Conservation (phyloP, 2,113 vertebrate genomes). For the Chionodraco myersi region DNA sequence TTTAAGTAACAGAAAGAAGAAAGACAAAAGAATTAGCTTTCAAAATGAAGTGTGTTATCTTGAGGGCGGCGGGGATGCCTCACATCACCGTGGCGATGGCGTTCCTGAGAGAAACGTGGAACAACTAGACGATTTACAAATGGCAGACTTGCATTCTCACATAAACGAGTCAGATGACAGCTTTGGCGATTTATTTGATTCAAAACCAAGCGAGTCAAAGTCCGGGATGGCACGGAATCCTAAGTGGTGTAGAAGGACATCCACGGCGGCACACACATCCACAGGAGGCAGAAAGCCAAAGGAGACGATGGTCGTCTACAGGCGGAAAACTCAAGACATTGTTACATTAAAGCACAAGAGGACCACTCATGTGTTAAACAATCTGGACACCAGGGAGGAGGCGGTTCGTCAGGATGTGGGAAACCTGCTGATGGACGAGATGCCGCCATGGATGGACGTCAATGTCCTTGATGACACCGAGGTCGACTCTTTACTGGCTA, state of each 20-base stretch:
- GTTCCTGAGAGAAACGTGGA: neutral
- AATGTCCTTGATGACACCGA: slow-evolving; percentile 16
- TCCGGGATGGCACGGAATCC: slow-evolving; percentile 2
- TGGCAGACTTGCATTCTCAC: neutral
- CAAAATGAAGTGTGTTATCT: neutral
- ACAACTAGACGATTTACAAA: neutral
- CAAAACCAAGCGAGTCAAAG: neutral
- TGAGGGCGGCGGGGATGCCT: neutral
- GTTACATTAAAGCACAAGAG: neutral
- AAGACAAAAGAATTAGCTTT: neutral
- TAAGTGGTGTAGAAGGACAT: neutral
- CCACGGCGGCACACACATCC: neutral
- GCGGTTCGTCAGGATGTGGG: slow-evolving; percentile 4
- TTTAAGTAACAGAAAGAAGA: slow-evolving; percentile 25
- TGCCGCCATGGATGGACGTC: slow-evolving; percentile 65
- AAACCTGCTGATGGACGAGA: slow-evolving; percentile 63
- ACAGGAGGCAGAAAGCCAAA: neutral
- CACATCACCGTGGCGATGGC: neutral
- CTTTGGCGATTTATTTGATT: neutral
- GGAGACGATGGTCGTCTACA: slow-evolving; percentile 41
- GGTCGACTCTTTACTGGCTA: slow-evolving; percentile 1
- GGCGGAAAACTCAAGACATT: neutral
- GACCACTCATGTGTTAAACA: neutral
- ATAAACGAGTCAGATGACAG: neutral
- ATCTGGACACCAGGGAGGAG: neutral